Evolutionary conservation across 2,888 invertebrate genomes (phyloP).

Genomic region (Ormyrus nitidulus): DNA sequence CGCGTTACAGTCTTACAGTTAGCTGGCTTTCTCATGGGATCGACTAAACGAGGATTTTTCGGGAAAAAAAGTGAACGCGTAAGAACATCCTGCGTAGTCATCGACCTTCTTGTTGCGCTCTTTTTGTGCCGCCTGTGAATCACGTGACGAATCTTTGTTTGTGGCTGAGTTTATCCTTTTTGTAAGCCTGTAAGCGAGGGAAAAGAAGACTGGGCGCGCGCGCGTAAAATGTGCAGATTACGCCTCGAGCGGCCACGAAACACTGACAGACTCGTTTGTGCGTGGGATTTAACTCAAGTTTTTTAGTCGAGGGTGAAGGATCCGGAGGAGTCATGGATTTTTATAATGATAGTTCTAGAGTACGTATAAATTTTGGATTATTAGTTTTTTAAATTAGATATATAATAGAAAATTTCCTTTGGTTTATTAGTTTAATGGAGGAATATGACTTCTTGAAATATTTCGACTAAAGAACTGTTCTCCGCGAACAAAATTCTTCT

Average conservation of each 20-base stretch:
- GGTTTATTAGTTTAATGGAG: too few relatives aligned
- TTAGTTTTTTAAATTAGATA: too few relatives aligned
- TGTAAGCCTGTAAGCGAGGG: not conserved
- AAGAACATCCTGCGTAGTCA: constrained; percentile 10
- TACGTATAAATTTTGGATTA: too few relatives aligned
- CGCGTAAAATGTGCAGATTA: constrained; percentile 7
- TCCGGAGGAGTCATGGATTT: constrained; percentile 6
- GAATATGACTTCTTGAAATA: too few relatives aligned
- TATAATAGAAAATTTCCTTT: too few relatives aligned
- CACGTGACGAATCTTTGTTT: constrained; percentile 31
- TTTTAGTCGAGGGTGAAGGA: not conserved
- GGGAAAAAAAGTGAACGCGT: not conserved
- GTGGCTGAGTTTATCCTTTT: constrained; percentile 3
- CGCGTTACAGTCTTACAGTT: too few relatives aligned
- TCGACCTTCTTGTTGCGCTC: constrained; percentile 27
- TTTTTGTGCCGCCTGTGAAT: not conserved
- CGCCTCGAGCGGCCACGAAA: not conserved
- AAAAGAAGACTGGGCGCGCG: not conserved
- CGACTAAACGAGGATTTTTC: constrained; percentile 6
- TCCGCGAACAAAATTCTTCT: too few relatives aligned
- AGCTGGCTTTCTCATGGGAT: too few relatives aligned
- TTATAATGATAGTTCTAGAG: not conserved
- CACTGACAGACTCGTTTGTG: too few relatives aligned
- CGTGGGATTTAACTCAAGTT: not conserved
- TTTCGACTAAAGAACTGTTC: too few relatives aligned